Conservation (phyloP, 2,888 invertebrate species). For the Drosophila acutilabella region DNA sequence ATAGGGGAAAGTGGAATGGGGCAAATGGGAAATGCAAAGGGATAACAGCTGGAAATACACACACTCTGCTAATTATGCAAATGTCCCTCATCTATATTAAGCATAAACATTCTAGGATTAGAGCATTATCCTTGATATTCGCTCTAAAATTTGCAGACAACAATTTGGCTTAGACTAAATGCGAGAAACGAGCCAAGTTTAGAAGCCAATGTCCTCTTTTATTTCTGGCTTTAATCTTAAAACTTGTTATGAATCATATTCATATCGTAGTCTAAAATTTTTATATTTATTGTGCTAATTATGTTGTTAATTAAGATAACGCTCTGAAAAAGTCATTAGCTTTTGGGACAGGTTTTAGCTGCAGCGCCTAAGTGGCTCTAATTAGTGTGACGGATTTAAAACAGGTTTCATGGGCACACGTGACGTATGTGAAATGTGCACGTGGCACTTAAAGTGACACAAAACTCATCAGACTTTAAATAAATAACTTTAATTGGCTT, state of each 20-base stretch:
- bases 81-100: conserved; percentile 28
- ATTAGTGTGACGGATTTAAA: conserved; percentile 42
- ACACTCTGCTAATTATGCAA: conserved; percentile 60
- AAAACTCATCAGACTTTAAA: neutral
- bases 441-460: conserved; percentile 1
- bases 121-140: conserved; percentile 4
- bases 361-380: conserved; percentile 16
- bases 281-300: conserved; percentile 33
- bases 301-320: conserved; percentile 27
- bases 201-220: conserved; percentile 5
- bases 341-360: neutral
- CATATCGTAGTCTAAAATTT: conserved; percentile 15
- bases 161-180: conserved; percentile 7
- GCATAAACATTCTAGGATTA: conserved; percentile 4
- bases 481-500: neutral
- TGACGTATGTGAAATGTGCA: conserved; percentile 51
- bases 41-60: conserved; percentile 6
- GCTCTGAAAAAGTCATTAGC: conserved; percentile 47
- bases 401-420: conserved; percentile 21
- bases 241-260: conserved; percentile 19
- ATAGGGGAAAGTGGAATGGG: neutral
- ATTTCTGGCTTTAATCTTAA: conserved; percentile 11
- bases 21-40: neutral
- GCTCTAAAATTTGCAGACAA: conserved; percentile 12
- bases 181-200: neutral